Evolutionary conservation across 2,888 invertebrate species (phyloP), one percentile per base, ranked within the genome.

Genomic region (Sceliomorpha sp.): DNA sequence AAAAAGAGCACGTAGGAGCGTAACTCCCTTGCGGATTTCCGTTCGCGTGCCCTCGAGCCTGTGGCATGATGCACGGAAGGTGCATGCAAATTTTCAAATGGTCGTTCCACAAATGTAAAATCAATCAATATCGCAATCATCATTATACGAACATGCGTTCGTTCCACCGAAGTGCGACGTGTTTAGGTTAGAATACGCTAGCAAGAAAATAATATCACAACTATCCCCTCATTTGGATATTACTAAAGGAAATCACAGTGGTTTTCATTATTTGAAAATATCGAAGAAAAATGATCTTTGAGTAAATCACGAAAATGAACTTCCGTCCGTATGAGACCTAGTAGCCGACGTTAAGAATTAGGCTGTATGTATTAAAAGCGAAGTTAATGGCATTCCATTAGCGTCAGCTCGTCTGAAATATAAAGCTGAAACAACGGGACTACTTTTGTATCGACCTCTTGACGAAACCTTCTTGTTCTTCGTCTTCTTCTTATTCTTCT

Each of bases 371-470:
- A 70, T 73, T 62, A 72, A 73, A 74, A 72, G 68, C 70, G 68
- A 63, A 72, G 70, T 58, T 73, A 76, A 77, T 75, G 73, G 72
- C 70, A 72, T 73, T 76, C 77, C 77, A 77, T 77, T 77, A 77
- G 71, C 72, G 67, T 73, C 72, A 67, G 72, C 73, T 72, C 70
- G 59, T 62, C 68, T 72, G 63, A 68, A 74, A 77, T 76, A 76
- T 74, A 71, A 77, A 75, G 67, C 67, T 72, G 68, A 74, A 75
- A 74, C 72, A 71, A 72, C 63, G 68, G 68, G 47, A 63, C 63
- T 56, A 72, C 59, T 66, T 51, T 39, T 26, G 40, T 14, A 31
- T 45, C 59, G 55, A 60, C 66, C 56, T 70, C 59, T 59, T 44
- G 8, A 7, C 37, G 15, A 15, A 29, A 44, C 31, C 24, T n/a